Percentiles rank a stretch among this genome's conserved stretches.
These are phyloP conservation scores for Oligia latruncula DNA, from an alignment of 2,888 invertebrate species.

Conservation along the genomic window DNA sequence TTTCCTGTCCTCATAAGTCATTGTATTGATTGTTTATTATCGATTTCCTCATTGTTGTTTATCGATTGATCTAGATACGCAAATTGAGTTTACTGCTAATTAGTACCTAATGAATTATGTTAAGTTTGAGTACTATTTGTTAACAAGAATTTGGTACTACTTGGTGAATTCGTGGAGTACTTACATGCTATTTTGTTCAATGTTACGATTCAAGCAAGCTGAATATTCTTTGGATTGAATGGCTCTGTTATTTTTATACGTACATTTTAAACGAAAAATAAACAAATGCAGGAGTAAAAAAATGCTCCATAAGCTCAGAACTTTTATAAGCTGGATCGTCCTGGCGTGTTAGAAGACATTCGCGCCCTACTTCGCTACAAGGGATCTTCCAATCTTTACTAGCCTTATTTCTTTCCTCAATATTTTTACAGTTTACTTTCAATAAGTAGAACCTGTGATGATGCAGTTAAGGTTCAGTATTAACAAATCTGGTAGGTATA, in stretches of 20 bases:
- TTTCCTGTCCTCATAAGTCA: conserved; percentile 30
- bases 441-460: background rate
- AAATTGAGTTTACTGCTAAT: conserved; percentile 22
- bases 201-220: background rate
- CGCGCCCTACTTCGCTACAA: background rate
- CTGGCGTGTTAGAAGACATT: background rate
- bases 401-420: background rate
- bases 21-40: conserved; percentile 38
- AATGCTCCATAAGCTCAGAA: background rate
- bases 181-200: background rate
- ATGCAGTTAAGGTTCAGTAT: background rate
- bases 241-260: background rate
- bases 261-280: no score
- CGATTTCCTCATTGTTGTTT: conserved; percentile 37
- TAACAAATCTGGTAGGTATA: background rate
- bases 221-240: background rate
- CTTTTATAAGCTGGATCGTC: background rate
- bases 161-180: background rate
- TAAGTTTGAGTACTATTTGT: background rate
- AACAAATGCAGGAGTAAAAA: background rate
- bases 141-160: background rate
- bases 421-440: background rate
- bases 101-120: background rate
- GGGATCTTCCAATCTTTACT: background rate
- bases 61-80: conserved; percentile 20